These are phyloP conservation scores for Drosophila lowei DNA, from an alignment of 1,140 invertebrate genomes.

Conservation along the genomic window DNA sequence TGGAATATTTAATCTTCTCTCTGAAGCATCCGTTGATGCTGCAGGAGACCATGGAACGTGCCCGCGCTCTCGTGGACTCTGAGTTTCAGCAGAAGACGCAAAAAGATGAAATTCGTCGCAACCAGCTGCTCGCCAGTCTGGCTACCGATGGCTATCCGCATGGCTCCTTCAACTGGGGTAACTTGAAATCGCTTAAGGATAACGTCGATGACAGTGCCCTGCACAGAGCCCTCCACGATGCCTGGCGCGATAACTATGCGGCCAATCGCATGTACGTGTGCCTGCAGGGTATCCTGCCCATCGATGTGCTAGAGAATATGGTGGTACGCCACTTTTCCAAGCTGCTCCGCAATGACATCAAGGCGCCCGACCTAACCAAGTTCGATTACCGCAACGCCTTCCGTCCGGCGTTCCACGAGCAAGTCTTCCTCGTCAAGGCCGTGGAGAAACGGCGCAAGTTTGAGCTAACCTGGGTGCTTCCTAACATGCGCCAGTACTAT, in stretches of 20 bases:
- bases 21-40: slow-evolving; percentile 95
- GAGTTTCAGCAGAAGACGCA: slow-evolving; percentile 83
- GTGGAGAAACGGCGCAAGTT: no score
- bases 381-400: no score
- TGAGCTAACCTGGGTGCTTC: no score
- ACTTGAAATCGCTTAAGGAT: slow-evolving; percentile 89
- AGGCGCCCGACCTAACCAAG: slow-evolving; percentile 85
- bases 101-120: slow-evolving; percentile 78
- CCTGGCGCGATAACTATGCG: no score
- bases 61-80: slow-evolving; percentile 95
- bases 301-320: slow-evolving; percentile 88
- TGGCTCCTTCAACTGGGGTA: slow-evolving; percentile 93
- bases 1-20: slow-evolving; percentile 95
- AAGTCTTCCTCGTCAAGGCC: no score
- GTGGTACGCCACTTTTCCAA: slow-evolving; percentile 86
- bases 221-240: no score
- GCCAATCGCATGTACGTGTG: no score
- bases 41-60: slow-evolving; percentile 92
- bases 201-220: slow-evolving; percentile 61
- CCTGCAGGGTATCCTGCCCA: slow-evolving; percentile 85
- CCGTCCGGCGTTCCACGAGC: no score
- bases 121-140: slow-evolving; percentile 89
- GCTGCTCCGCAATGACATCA: slow-evolving; percentile 87
- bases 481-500: no score
- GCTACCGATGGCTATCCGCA: slow-evolving; percentile 89